Evolutionary conservation across 2,888 invertebrate genomes (phyloP).

Genomic region (Conops quadrifasciatus): DNA sequence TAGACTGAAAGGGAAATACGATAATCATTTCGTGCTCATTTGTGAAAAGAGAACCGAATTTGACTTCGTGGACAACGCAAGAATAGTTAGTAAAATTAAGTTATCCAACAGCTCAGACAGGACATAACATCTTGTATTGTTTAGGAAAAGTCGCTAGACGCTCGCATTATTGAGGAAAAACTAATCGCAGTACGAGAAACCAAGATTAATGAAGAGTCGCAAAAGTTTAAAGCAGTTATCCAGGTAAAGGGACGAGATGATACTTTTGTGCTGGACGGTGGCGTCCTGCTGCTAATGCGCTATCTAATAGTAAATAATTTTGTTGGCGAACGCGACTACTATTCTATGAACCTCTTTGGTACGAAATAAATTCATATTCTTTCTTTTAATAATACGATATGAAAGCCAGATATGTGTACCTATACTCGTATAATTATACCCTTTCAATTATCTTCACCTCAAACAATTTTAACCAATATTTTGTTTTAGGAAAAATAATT

Average conservation of each 20-base stretch:
- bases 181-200: slow-evolving; percentile 53
- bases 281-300: slow-evolving; percentile 56
- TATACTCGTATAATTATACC: no score
- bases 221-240: slow-evolving; percentile 54
- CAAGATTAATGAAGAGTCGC: slow-evolving; percentile 54
- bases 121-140: not conserved
- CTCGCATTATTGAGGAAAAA: slow-evolving; percentile 51
- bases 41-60: slow-evolving; percentile 56
- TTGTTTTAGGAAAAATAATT: slow-evolving; percentile 45
- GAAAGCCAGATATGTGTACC: no score
- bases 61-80: slow-evolving; percentile 55
- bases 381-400: no score
- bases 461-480: no score
- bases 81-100: slow-evolving; percentile 43
- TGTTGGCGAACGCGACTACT: slow-evolving; percentile 53
- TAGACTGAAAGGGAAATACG: slow-evolving; percentile 55
- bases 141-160: slow-evolving; percentile 53
- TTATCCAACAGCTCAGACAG: not conserved
- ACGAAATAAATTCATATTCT: slow-evolving; percentile 34
- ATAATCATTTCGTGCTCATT: slow-evolving; percentile 53
- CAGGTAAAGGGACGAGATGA: slow-evolving; percentile 56
- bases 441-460: no score
- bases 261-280: slow-evolving; percentile 56
- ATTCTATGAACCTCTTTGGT: slow-evolving; percentile 56
- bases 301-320: slow-evolving; percentile 55